Conservation (phyloP, 2,113 vertebrate species). For the Nanorana parkeri region DNA sequence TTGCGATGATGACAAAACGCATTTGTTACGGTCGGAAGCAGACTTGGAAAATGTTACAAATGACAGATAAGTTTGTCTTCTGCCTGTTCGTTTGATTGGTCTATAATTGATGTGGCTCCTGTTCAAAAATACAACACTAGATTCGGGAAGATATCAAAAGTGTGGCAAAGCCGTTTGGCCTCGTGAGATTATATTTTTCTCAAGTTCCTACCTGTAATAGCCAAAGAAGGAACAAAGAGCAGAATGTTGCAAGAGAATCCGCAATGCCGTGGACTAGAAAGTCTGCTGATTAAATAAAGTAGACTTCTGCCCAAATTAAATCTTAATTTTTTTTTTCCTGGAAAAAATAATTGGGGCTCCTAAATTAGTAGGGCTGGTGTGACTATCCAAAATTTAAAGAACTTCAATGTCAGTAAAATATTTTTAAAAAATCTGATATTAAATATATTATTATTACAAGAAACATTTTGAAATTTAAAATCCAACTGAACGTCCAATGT, state of each 20-base stretch:
- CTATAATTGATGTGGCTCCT: constrained; percentile 21
- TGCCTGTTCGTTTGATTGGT: background rate
- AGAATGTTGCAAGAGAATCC: constrained; percentile 41
- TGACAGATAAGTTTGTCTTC: constrained; percentile 8
- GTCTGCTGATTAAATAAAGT: constrained; percentile 30
- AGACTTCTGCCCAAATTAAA: constrained; percentile 26
- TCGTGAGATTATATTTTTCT: background rate
- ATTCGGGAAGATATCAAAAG: constrained; percentile 7
- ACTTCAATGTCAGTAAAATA: too few species aligned
- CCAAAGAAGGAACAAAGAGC: constrained; percentile 32
- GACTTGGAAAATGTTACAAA: background rate
- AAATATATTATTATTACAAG: too few species aligned
- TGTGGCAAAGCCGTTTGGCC: background rate
- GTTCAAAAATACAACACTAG: constrained; percentile 22
- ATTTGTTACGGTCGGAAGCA: constrained; percentile 1
- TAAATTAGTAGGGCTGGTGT: too few species aligned
- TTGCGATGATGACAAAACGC: background rate
- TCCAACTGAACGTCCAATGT: too few species aligned
- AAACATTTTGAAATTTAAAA: too few species aligned
- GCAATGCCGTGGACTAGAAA: background rate
- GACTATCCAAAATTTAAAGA: too few species aligned
- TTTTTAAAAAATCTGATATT: too few species aligned
- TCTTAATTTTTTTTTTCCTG: background rate
- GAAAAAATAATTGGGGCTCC: too few species aligned
- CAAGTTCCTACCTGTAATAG: constrained; percentile 2